Percentiles rank a stretch among this genome's conserved stretches.
phyloP scores from a whole-genome alignment of 1,140 invertebrate genomes.

The Thereuonema tuberculata region DNA sequence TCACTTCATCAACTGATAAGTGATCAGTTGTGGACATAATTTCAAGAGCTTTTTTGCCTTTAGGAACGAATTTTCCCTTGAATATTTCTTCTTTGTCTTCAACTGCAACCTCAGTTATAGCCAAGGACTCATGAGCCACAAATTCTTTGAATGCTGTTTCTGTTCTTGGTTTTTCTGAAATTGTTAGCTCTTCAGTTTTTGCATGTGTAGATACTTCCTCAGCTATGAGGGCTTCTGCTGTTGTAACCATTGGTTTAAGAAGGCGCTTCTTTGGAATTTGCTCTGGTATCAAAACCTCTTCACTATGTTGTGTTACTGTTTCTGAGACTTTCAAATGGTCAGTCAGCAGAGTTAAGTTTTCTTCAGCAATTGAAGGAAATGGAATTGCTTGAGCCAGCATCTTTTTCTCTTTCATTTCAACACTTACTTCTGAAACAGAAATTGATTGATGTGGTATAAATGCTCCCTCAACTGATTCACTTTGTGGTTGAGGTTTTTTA shows the following conservation, averaged over 20 bases:
- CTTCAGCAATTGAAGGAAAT: background rate
- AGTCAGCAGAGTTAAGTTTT: background rate
- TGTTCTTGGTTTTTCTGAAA: background rate
- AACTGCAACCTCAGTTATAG: background rate
- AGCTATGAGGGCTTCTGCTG: slow-evolving; percentile 13
- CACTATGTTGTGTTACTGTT: background rate
- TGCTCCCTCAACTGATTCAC: background rate
- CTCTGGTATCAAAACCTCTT: background rate
- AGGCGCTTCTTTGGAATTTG: background rate
- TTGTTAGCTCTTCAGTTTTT: slow-evolving; percentile 8
- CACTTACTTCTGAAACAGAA: background rate
- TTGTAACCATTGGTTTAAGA: slow-evolving; percentile 11
- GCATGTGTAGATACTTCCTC: slow-evolving; percentile 11
- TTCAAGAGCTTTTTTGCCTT: slow-evolving; percentile 5
- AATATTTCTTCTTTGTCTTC: slow-evolving; percentile 14
- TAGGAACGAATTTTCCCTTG: slow-evolving; percentile 1
- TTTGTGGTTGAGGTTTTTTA: background rate
- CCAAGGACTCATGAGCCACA: background rate
- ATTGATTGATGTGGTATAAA: background rate
- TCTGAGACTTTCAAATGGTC: background rate
- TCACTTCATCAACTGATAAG: background rate
- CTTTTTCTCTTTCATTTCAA: slow-evolving; percentile 5
- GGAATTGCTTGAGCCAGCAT: slow-evolving; percentile 13
- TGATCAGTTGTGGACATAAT: background rate
- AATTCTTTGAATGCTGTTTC: background rate